Base-by-base conservation (phyloP, 2,113 vertebrate genomes). In the Stigmatopora argus region DNA sequence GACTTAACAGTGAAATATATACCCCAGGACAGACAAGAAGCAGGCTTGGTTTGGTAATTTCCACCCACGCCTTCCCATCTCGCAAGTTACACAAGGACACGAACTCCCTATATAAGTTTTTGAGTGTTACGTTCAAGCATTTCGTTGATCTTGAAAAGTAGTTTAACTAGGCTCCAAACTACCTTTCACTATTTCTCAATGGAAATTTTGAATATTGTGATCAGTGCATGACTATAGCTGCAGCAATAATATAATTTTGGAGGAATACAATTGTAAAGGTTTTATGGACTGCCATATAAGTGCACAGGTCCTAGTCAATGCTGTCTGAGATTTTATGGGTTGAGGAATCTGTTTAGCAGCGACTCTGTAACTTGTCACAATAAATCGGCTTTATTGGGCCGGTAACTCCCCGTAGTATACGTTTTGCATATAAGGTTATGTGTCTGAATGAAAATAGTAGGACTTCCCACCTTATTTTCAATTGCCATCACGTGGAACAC, bases 401-500 rank as follows among this genome's bases (percentile, higher is more conserved):
- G 12, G 77, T 49, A 58, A 65, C 64, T 56, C 0, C 5, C 55
- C 64, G 61, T 80, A 75, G 61, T 80, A 75, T 45, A 41, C 7
- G 38, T 45, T 82, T 75, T 63, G 62, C 65, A 59, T 70, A 67
- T 52, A 59, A 74, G 62, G 61, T 73, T 75, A 61, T 78, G 83
- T 80, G 60, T 60, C 45, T 75, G 58, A 82, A 62, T 62, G 65
- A 64, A 62, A 75, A 84, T 75, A 73, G 59, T 70, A 77, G 73
- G 70, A 73, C 72, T 70, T 77, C 70, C 61, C 66, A 73, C 66
- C 72, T 82, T 18, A 9, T 35, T 35, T 19, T 14, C 19, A 41
- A 60, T 19, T 35, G 19, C 35, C 31, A n/a, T 58, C 57, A 31
- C 19, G 38, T 57, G 65, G 59, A 70, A 64, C 62, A 31, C 34